These are phyloP conservation scores for Ciconia stormi DNA, from an alignment of 2,113 vertebrate species.

Conservation along the genomic window DNA sequence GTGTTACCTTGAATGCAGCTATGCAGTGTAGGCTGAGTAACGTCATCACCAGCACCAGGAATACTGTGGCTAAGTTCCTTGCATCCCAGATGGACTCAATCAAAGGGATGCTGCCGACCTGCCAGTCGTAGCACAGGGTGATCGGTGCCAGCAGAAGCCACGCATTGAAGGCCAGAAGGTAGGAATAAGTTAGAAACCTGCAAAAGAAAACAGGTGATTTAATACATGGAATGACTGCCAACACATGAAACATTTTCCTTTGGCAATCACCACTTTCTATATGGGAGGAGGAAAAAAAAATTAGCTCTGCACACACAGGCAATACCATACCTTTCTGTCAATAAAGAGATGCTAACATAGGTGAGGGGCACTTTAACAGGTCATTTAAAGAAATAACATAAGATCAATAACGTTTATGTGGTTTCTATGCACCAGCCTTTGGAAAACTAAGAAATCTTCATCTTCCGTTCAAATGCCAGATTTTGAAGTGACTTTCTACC, in stretches of 20 bases:
- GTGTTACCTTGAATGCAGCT: conserved; percentile 83
- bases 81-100: conserved; percentile 87
- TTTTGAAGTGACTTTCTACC: neutral
- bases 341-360: neutral
- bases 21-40: conserved; percentile 82
- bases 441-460: neutral
- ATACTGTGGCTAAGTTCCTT: conserved; percentile 83
- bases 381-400: neutral
- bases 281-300: neutral
- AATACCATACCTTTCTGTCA: neutral
- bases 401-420: neutral
- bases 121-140: conserved; percentile 96
- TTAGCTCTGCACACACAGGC: neutral
- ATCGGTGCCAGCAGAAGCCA: conserved; percentile 92
- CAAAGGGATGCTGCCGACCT: conserved; percentile 95
- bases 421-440: neutral
- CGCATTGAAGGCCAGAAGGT: conserved; percentile 92
- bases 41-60: conserved; percentile 78
- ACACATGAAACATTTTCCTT: neutral
- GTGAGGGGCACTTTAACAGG: neutral
- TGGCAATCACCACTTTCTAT: neutral
- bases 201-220: neutral
- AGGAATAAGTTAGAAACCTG: conserved; percentile 93
- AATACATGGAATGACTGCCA: neutral
- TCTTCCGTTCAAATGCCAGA: neutral